phyloP scores from a whole-genome alignment of 2,888 invertebrate genomes.

The Callimorpha dominula region DNA sequence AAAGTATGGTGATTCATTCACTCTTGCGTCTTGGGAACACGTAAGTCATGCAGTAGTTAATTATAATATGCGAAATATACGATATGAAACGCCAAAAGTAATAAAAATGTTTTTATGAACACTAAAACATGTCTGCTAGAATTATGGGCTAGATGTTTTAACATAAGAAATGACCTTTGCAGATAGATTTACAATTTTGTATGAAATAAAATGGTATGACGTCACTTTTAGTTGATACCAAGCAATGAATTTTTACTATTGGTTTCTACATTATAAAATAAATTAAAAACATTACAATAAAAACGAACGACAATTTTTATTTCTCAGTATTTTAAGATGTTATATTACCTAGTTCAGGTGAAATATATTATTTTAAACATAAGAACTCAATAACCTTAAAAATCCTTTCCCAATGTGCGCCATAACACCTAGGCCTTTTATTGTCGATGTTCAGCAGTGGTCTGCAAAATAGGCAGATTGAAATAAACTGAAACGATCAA shows the following conservation, averaged over 20 bases:
- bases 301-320: not conserved
- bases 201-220: too few species aligned
- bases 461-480: too few species aligned
- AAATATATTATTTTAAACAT: not conserved
- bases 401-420: not conserved
- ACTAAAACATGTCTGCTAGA: constrained; percentile 35
- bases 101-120: constrained; percentile 34
- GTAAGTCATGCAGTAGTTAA: not conserved
- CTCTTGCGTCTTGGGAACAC: not conserved
- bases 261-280: too few species aligned
- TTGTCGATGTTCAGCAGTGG: too few species aligned
- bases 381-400: too few species aligned
- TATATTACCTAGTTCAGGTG: not conserved
- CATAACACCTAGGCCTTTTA: not conserved
- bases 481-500: too few species aligned
- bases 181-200: not conserved
- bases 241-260: too few species aligned
- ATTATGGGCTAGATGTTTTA: constrained; percentile 19
- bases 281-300: not conserved
- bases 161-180: constrained; percentile 26
- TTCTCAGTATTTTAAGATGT: not conserved
- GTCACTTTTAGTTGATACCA: too few species aligned
- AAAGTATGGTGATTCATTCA: not conserved
- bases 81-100: constrained; percentile 21
- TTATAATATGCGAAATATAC: not conserved